Conservation (phyloP, 2,888 invertebrate genomes). For the Eudemis profundana region DNA sequence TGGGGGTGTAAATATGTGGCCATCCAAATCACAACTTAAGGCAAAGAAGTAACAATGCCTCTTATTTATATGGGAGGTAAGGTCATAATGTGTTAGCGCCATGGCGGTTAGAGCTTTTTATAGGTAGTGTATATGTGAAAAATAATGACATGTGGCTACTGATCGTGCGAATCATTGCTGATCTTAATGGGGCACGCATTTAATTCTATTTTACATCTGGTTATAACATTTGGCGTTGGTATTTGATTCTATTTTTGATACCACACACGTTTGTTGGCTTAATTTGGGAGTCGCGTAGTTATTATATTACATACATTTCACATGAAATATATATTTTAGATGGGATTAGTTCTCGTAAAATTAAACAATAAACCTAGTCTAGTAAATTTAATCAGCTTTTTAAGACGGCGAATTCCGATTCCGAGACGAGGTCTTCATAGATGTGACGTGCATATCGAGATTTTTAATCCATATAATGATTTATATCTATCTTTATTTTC, state of each 20-base stretch:
- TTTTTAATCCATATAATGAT: no score
- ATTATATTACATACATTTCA: background rate
- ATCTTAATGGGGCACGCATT: slow-evolving; percentile 31
- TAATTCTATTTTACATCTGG: slow-evolving; percentile 39
- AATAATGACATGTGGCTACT: slow-evolving; percentile 42
- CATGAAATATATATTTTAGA: no score
- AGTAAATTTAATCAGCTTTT: no score
- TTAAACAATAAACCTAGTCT: no score
- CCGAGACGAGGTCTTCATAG: no score
- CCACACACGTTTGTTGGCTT: background rate
- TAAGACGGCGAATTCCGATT: no score
- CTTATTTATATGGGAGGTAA: background rate
- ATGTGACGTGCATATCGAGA: no score
- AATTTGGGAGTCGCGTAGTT: background rate
- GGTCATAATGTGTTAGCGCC: background rate
- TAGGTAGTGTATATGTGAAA: background rate
- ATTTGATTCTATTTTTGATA: slow-evolving; percentile 33
- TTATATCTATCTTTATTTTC: no score
- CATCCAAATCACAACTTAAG: background rate
- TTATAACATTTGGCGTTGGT: slow-evolving; percentile 24
- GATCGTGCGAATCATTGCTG: slow-evolving; percentile 39
- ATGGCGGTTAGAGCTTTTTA: slow-evolving; percentile 10
- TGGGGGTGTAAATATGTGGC: slow-evolving; percentile 28
- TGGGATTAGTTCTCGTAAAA: no score
- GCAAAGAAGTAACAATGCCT: background rate